Evolutionary conservation across 2,797 vertebrate genomes (phyloP).

Genomic region (Hypotaenidia okinawae): DNA sequence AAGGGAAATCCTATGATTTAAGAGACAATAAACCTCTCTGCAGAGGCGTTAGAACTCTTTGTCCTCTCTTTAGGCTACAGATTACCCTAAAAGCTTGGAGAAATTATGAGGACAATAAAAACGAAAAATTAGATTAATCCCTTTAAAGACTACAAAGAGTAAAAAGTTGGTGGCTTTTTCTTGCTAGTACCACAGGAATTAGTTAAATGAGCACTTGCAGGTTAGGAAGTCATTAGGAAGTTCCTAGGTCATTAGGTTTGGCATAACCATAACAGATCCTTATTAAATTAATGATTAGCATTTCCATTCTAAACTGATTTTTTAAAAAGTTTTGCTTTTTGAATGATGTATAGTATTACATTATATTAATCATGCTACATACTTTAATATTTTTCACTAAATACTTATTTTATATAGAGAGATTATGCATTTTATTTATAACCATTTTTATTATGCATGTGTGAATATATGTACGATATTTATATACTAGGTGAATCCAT

Average conservation of each 20-base stretch:
- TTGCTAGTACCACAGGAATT: neutral
- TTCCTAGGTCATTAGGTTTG: neutral
- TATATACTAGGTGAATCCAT: neutral
- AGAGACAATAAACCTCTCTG: neutral
- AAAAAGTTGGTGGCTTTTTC: neutral
- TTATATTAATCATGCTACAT: neutral
- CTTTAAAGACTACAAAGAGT: neutral
- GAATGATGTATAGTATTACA: neutral
- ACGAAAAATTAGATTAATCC: neutral
- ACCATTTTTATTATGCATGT: neutral
- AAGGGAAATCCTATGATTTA: neutral
- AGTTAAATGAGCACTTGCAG: neutral
- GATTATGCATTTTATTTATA: neutral
- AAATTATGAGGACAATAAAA: neutral
- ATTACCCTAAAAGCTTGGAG: neutral
- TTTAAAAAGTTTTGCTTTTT: neutral
- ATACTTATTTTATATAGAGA: neutral
- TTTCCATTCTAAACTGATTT: neutral
- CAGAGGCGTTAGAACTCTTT: neutral
- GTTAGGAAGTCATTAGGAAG: too few species aligned
- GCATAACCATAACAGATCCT: neutral
- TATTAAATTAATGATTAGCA: neutral
- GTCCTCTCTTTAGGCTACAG: neutral
- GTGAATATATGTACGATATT: neutral
- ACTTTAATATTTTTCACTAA: neutral